Percentiles rank a stretch among this genome's conserved stretches.
Evolutionary conservation across 1,140 invertebrate genomes (phyloP).

Genomic region (Triops cancriformis): DNA sequence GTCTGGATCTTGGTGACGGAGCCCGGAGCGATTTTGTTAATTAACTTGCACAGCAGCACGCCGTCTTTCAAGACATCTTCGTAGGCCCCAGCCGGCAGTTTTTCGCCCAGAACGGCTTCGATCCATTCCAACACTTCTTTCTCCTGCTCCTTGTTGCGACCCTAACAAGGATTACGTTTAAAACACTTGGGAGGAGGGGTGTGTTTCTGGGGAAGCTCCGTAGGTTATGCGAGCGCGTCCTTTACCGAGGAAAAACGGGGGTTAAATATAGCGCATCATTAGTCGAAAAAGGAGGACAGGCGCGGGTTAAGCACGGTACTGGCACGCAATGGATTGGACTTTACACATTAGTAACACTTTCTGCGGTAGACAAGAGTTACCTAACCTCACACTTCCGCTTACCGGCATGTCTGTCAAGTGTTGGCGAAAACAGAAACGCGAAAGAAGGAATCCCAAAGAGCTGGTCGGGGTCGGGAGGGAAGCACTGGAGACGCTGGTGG

Average conservation of each 20-base stretch:
- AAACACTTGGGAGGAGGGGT: too few species aligned
- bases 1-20: slow-evolving; percentile 93
- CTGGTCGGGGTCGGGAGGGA: not conserved
- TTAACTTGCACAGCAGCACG: slow-evolving; percentile 82
- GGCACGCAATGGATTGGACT: not conserved
- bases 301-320: not conserved
- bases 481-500: not conserved
- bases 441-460: not conserved
- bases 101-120: slow-evolving; percentile 73
- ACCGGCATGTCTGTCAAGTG: not conserved
- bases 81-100: slow-evolving; percentile 68
- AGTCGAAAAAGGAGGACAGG: not conserved
- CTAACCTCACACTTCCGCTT: not conserved
- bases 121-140: slow-evolving; percentile 86
- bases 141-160: slow-evolving; percentile 84
- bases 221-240: too few species aligned
- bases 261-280: not conserved
- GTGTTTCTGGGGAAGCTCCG: too few species aligned
- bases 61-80: slow-evolving; percentile 91
- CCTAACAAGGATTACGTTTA: slow-evolving; percentile 42
- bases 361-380: not conserved
- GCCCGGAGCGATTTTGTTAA: slow-evolving; percentile 89
- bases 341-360: too few species aligned
- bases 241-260: not conserved
- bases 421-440: not conserved